Conservation (phyloP, 2,797 vertebrate genomes). For the Notolabrus celidotus region DNA sequence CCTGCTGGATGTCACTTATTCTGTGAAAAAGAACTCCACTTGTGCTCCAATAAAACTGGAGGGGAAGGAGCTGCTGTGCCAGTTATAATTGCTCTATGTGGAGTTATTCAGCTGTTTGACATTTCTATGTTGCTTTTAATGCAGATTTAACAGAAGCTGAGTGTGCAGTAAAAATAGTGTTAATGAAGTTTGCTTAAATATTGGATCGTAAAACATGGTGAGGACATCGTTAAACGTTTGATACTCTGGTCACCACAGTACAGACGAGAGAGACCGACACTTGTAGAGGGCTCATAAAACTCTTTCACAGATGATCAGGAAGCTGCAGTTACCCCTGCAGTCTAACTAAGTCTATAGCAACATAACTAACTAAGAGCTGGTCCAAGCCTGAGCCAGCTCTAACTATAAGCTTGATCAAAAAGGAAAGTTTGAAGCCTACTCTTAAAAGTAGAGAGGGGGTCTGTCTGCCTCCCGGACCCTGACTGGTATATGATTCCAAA, state of each 20-base stretch:
- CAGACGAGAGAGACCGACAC: background rate
- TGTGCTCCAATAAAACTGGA: background rate
- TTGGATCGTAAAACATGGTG: background rate
- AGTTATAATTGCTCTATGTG: background rate
- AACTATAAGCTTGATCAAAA: too few relatives aligned
- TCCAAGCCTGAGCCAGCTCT: too few relatives aligned
- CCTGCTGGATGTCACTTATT: background rate
- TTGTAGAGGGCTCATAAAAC: background rate
- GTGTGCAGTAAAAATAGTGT: background rate
- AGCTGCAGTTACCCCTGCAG: too few relatives aligned
- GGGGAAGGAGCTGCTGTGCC: background rate
- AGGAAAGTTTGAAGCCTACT: too few relatives aligned
- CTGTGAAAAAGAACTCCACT: background rate
- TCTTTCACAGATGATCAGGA: background rate
- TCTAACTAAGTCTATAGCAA: too few relatives aligned
- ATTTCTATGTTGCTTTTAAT: background rate
- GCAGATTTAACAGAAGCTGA: background rate
- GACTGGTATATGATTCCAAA: too few relatives aligned
- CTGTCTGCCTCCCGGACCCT: too few relatives aligned
- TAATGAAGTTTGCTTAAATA: too few relatives aligned
- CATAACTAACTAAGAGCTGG: too few relatives aligned
- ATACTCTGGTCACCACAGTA: background rate
- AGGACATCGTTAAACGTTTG: background rate
- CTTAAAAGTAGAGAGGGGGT: too few relatives aligned
- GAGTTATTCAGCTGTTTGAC: conserved; percentile 2